Percentiles rank a stretch among this genome's conserved stretches.
Conservation (phyloP, 2,888 invertebrate genomes). For the Hirudinaria manillensis region DNA sequence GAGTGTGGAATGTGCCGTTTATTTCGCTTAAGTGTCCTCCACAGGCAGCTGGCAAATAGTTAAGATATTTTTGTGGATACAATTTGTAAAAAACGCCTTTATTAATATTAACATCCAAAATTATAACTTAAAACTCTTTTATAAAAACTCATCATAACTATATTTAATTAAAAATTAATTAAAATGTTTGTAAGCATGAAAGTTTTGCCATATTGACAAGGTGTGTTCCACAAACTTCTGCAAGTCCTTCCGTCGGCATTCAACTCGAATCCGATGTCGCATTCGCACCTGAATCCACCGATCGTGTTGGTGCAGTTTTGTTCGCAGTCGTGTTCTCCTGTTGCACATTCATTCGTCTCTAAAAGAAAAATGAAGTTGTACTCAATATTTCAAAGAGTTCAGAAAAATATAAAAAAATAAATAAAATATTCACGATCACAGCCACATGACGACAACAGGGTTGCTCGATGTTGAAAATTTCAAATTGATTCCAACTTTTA, state of each 20-base stretch:
- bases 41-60: constrained; percentile 74
- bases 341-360: constrained; percentile 92
- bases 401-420: constrained; percentile 7
- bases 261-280: constrained; percentile 87
- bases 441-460: neutral
- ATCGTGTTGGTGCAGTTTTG: constrained; percentile 92
- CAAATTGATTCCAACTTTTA: neutral
- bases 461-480: neutral
- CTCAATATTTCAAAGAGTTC: neutral
- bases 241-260: constrained; percentile 95
- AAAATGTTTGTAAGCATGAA: too few species aligned
- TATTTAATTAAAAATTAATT: neutral
- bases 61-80: too few species aligned
- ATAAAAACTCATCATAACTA: too few species aligned
- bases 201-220: neutral
- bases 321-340: constrained; percentile 84
- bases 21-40: constrained; percentile 77
- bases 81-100: too few species aligned
- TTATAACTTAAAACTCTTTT: too few species aligned
- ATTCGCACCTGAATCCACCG: constrained; percentile 78
- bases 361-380: constrained; percentile 36
- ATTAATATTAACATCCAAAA: too few species aligned
- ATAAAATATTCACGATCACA: neutral
- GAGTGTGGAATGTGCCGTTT: constrained; percentile 89
- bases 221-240: constrained; percentile 67